These are phyloP conservation scores for Eidolon dupreanum DNA, from an alignment of 2,797 vertebrate genomes.

Conservation along the genomic window DNA sequence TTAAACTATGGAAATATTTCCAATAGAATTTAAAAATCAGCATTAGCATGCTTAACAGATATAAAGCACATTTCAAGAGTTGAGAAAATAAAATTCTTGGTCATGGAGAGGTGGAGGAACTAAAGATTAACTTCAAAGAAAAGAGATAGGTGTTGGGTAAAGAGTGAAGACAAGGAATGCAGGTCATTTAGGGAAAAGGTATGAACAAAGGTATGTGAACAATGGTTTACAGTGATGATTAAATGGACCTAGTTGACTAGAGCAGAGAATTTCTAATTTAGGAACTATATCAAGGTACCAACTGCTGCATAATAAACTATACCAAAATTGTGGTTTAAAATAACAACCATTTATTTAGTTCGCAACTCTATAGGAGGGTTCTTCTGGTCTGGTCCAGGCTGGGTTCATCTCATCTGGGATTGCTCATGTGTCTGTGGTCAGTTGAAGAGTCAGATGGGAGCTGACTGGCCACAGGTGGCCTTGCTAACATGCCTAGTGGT, in stretches of 20 bases:
- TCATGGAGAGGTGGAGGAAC: neutral
- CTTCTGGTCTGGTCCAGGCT: neutral
- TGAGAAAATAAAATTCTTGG: slow-evolving; percentile 30
- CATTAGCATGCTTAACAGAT: neutral
- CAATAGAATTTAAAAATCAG: slow-evolving; percentile 27
- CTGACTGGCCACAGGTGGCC: neutral
- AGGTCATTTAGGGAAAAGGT: neutral
- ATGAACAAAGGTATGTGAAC: neutral
- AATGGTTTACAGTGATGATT: neutral
- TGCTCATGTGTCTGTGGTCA: neutral
- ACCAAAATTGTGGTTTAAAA: slow-evolving; percentile 28
- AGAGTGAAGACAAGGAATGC: neutral
- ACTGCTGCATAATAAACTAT: neutral
- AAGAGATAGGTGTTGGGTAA: neutral
- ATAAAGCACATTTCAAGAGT: neutral
- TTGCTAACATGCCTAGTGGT: neutral
- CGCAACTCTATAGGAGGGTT: neutral
- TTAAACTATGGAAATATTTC: slow-evolving; percentile 25
- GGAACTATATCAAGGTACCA: slow-evolving; percentile 7
- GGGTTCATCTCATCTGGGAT: neutral
- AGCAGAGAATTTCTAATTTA: neutral
- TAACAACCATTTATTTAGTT: neutral
- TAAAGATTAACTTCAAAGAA: slow-evolving; percentile 8
- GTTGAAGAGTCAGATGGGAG: neutral
- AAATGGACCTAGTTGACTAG: neutral